These are phyloP conservation scores for Herpetotheres cachinnans DNA, from an alignment of 2,113 vertebrate genomes.

Conservation along the genomic window DNA sequence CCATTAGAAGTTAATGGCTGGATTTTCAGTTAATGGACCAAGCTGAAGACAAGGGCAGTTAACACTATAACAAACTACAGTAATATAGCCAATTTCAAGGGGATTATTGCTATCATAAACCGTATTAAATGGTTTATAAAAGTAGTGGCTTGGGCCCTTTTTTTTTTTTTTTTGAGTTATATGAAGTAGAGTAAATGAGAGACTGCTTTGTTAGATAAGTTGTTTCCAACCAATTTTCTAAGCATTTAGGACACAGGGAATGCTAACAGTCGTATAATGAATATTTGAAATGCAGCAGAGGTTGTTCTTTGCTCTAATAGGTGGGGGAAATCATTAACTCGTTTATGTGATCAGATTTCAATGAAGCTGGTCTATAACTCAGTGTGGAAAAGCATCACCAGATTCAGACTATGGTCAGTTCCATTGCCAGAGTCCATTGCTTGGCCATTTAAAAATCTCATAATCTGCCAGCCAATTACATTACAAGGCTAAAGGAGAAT, in stretches of 20 bases:
- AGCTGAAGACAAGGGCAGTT: conserved; percentile 52
- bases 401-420: not conserved
- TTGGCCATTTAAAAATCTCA: not conserved
- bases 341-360: not conserved
- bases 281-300: conserved; percentile 24
- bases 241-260: conserved; percentile 4
- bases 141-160: not conserved
- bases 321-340: not conserved
- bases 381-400: not conserved
- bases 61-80: conserved; percentile 48
- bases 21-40: conserved; percentile 50
- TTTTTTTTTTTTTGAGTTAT: not conserved
- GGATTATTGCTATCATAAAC: conserved; percentile 42
- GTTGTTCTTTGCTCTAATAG: not conserved
- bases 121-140: conserved; percentile 34
- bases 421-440: not conserved
- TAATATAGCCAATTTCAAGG: conserved; percentile 56
- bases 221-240: conserved; percentile 42
- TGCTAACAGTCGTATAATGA: not conserved
- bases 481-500: not conserved
- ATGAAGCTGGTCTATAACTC: not conserved
- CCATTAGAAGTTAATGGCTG: conserved; percentile 9
- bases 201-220: conserved; percentile 1
- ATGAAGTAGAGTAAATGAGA: conserved; percentile 31
- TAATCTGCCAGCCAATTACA: not conserved